These are phyloP conservation scores for Charaxes varanes DNA, from an alignment of 1,140 invertebrate genomes.

Conservation along the genomic window DNA sequence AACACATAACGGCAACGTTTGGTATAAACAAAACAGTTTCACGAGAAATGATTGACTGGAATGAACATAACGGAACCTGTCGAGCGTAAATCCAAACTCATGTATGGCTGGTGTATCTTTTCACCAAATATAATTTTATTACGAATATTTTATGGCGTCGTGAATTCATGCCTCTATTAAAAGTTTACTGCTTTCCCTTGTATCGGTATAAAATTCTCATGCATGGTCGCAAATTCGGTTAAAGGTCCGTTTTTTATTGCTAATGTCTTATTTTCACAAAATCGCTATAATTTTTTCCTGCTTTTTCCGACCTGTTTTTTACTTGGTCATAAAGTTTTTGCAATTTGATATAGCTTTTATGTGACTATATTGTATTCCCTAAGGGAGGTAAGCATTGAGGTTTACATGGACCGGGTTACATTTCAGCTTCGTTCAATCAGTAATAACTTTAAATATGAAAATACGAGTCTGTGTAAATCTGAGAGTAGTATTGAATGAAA, in stretches of 20 bases:
- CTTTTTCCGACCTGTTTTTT: neutral
- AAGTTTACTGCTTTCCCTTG: slow-evolving; percentile 11
- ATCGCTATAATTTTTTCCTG: slow-evolving; percentile 2
- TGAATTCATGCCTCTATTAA: slow-evolving; percentile 15
- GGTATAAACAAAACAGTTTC: too few species aligned
- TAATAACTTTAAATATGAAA: too few species aligned
- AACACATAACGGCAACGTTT: too few species aligned
- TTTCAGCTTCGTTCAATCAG: too few species aligned
- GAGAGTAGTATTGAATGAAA: too few species aligned
- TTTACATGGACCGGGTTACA: too few species aligned
- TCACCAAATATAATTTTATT: slow-evolving; percentile 16
- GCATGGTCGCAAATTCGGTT: slow-evolving; percentile 5
- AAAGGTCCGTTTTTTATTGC: slow-evolving; percentile 9
- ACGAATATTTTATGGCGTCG: slow-evolving; percentile 13
- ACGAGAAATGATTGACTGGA: too few species aligned
- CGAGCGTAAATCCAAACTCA: neutral
- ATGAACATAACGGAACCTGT: neutral
- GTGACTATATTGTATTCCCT: too few species aligned
- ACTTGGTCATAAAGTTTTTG: neutral
- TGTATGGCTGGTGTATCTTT: neutral
- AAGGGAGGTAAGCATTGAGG: too few species aligned
- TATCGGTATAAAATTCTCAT: slow-evolving; percentile 10
- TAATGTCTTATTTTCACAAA: slow-evolving; percentile 3
- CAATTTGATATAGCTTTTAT: neutral
- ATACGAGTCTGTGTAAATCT: too few species aligned